Conservation (phyloP, 2,113 vertebrate species). For the Okapia johnstoni region DNA sequence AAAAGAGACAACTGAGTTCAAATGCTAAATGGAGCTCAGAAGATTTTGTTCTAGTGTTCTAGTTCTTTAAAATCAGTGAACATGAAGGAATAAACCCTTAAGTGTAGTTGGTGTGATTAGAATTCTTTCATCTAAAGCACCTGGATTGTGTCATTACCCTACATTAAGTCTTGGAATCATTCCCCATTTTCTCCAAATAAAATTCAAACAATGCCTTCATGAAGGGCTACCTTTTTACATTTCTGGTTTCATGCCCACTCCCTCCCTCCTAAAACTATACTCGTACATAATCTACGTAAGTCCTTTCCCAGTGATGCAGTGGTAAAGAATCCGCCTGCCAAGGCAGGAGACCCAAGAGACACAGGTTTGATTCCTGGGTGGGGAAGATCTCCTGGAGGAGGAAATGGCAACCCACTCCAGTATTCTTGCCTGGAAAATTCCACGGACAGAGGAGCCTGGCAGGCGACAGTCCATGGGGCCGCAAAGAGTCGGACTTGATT, state of each 20-base stretch:
- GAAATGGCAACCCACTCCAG: not conserved
- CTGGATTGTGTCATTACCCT: not conserved
- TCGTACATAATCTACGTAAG: rapidly evolving
- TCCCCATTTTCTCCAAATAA: not conserved
- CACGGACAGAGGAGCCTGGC: not conserved
- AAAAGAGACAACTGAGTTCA: not conserved
- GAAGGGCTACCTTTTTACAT: not conserved
- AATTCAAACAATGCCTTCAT: not conserved
- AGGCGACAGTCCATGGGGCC: not conserved
- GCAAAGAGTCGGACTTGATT: not conserved
- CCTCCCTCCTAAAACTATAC: not conserved
- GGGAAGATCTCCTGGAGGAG: not conserved
- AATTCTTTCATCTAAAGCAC: not conserved
- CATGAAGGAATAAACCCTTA: not conserved
- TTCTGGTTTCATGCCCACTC: not conserved
- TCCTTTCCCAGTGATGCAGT: not conserved
- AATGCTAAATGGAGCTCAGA: not conserved
- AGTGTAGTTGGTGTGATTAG: too few relatives aligned
- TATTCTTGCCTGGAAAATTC: not conserved
- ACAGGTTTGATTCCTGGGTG: not conserved
- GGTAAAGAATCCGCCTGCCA: not conserved
- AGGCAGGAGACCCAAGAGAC: not conserved
- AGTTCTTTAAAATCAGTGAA: not conserved
- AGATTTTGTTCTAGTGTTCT: not conserved
- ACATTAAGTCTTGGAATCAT: not conserved